Conservation (phyloP, 2,888 invertebrate genomes). For the Mesodorylaimus sp. region DNA sequence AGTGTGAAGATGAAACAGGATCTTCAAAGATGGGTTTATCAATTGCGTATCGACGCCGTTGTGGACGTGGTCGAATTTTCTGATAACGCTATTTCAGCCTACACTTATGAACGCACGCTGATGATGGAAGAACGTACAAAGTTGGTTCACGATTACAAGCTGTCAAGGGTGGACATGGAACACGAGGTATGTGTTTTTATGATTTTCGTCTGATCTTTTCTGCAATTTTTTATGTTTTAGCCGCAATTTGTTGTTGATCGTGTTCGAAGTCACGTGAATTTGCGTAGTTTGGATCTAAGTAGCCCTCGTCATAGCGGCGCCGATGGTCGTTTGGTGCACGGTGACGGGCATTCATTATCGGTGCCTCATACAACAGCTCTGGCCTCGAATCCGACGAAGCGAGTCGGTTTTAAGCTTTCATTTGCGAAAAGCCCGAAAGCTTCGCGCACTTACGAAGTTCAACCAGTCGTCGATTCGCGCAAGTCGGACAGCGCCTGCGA, state of each 20-base stretch:
- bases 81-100: conserved; percentile 91
- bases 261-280: background rate
- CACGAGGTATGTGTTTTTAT: background rate
- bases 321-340: background rate
- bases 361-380: background rate
- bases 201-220: background rate
- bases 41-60: conserved; percentile 76
- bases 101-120: conserved; percentile 90
- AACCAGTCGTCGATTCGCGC: no score
- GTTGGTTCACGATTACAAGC: conserved; percentile 44
- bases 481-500: no score
- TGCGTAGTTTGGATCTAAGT: no score
- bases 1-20: conserved; percentile 99
- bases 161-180: background rate
- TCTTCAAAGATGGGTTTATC: conserved; percentile 86
- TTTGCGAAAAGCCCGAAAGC: no score
- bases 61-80: conserved; percentile 48
- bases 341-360: background rate
- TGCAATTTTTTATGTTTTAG: background rate
- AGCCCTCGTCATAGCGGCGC: no score
- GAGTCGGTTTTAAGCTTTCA: background rate
- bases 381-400: background rate
- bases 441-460: no score
- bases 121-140: conserved; percentile 98
- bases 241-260: conserved; percentile 3